Evolutionary conservation across 1,140 invertebrate genomes (phyloP), one percentile per base, ranked within the genome.

Genomic region (Zaprionus davidi): DNA sequence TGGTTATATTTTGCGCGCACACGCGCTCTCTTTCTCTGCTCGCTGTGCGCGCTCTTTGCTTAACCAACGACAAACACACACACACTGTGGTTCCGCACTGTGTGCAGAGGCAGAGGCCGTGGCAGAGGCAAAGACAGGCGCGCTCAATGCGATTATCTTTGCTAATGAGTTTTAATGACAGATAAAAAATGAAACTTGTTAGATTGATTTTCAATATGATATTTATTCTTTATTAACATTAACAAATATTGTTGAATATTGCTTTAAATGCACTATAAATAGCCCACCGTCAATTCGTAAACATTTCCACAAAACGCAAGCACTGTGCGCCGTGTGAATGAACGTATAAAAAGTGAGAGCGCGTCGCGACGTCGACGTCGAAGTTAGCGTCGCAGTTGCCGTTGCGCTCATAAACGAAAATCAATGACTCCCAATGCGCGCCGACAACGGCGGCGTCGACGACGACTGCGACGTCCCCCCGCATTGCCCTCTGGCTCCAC

Each of bases 331-430:
- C 78, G 85, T 88, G 84, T 88, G 84, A 88, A 88, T 88, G 84
- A 88, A 88, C 84, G 85, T 84, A 90, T 90, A 88, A 88, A 87
- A 88, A 88, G 84, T 88, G 84, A 88, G 84, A 88, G 84, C 79
- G 71, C 70, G 58, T 74, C 68, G 76, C 46, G 62, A 11, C 31
- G 58, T 46, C 69, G 53, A 75, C 59, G 70, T 46, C 78, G 76
- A 53, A 11, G 31, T 34, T 11, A 34, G 31, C 55, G 53, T 64
- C 59, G 55, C 57, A n/a, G 73, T 13, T 67, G 60, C 41, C 69
- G 70, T 85, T 58, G 75, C 71, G 76, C 78, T 88, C 85, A 90
- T 88, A 88, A 88, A 88, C 84, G 84, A 88, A 88, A 88, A 88
- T 88, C 84, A 88, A 88, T 88, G 84, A 88, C 81, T 88, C 85